A percentile compares a stretch with the other conserved stretches of the same genome.
These are phyloP conservation scores for Leucoma salicis DNA, from an alignment of 2,888 invertebrate species.

Conservation along the genomic window DNA sequence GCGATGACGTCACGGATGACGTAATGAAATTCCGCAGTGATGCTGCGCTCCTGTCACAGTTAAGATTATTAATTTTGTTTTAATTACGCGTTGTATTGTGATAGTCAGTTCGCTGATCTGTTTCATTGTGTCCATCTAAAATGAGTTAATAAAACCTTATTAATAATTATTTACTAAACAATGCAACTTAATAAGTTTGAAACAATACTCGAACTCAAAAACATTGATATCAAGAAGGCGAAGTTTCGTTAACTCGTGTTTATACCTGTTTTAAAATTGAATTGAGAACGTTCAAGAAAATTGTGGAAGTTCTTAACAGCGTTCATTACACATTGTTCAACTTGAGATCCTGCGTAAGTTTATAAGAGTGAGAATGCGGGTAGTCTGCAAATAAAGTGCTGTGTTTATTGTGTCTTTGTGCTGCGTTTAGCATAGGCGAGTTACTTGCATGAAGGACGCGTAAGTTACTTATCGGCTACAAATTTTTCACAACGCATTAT, in stretches of 20 bases:
- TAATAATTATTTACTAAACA: no score
- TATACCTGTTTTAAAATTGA: not conserved
- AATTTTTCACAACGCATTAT: no score
- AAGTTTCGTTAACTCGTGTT: not conserved
- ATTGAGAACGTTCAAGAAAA: slow-evolving; percentile 10
- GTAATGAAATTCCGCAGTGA: slow-evolving; percentile 33
- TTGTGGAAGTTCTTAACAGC: slow-evolving; percentile 21
- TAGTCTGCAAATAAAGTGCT: slow-evolving; percentile 27
- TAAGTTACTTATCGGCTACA: no score
- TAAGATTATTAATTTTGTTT: slow-evolving; percentile 32
- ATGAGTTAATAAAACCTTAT: no score
- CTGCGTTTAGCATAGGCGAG: slow-evolving; percentile 10
- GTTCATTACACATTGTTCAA: slow-evolving; percentile 26
- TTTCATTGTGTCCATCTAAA: no score
- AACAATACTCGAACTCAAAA: not conserved
- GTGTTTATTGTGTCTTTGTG: slow-evolving; percentile 28
- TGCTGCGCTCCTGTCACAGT: slow-evolving; percentile 21
- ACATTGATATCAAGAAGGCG: not conserved
- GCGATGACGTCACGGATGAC: slow-evolving; percentile 19
- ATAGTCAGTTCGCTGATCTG: not conserved
- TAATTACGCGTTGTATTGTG: slow-evolving; percentile 24
- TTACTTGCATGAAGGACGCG: slow-evolving; percentile 12
- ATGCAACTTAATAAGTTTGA: no score
- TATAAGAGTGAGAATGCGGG: slow-evolving; percentile 27
- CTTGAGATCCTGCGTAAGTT: slow-evolving; percentile 23